Base-by-base conservation (phyloP, 2,797 vertebrate genomes). In the Cynopterus sphinx region DNA sequence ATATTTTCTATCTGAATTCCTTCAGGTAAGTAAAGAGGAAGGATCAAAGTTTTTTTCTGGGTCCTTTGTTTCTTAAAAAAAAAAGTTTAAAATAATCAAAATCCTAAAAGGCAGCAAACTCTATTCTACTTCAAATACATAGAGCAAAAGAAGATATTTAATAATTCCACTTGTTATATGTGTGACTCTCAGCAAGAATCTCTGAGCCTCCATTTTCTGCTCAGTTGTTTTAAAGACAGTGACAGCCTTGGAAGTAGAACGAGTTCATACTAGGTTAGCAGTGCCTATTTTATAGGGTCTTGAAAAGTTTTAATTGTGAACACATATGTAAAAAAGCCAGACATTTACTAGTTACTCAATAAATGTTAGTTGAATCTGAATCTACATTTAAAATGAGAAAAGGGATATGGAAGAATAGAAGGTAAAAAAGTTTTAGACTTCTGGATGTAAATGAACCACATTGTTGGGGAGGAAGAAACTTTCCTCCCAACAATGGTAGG, bases 311-410 rank as follows among this genome's bases (percentile, higher is more conserved):
- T 90, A 82, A 39, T 11, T 71, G 19, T 51, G 57, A 92, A 51
- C 15, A 90, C 12, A 55, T 59, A 77, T 33, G 24, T 55, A 89
- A 26, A 63, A 74, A 22, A 68, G 21, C n/a, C 43, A 81, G 15
- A 22, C 33, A 70, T 55, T 7, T 16, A 57, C 33, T 82, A 88
- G 22, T 3, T 11, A 70, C 2, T 36, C 41, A 78, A 67, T 61
- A 59, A 93, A 93, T 91, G 9, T 81, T 95, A 89, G 8, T 3
- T 90, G 71, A 92, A 90, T 90, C 36, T 71, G 36, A 74, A 81
- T 67, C 28, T 92, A 67, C 7, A 24, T 28, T 22, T 15, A 68
- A 77, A 95, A 77, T 65, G 24, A 74, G 21, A 13, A 68, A 28
- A 68, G 6, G 2, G 6, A 51, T 21, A 85, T 67, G 22, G 3